A percentile compares a stretch with the other conserved stretches of the same genome.
Conservation (phyloP, 92 coral and sea anemone genomes). For the Phymanthus crucifer region DNA sequence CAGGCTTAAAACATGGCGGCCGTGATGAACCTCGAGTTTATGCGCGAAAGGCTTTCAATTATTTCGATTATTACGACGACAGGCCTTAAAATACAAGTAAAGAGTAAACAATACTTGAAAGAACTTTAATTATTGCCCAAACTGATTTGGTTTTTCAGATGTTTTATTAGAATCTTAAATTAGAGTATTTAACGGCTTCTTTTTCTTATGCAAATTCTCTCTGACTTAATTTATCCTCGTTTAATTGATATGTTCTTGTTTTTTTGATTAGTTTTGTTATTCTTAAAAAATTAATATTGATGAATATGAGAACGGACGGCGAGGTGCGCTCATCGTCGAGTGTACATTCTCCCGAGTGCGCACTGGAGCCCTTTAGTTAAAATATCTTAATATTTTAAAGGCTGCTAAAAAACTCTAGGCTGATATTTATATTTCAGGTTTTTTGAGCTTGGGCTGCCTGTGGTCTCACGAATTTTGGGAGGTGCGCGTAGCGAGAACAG, state of each 20-base stretch:
- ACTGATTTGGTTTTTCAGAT: slow-evolving; percentile 2
- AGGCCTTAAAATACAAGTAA: neutral
- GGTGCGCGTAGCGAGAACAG: neutral
- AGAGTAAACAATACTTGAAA: neutral
- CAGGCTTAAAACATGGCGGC: too few species aligned
- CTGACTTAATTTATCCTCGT: neutral
- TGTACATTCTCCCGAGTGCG: neutral
- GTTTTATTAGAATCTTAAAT: neutral
- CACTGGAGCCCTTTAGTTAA: neutral
- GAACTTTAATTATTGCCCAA: neutral
- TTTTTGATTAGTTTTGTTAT: neutral
- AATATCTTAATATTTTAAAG: neutral
- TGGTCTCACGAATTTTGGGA: neutral
- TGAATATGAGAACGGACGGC: neutral
- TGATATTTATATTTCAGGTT: neutral
- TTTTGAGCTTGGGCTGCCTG: neutral
- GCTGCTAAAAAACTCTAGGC: neutral
- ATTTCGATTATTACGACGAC: neutral
- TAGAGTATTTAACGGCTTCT: neutral
- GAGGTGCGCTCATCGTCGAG: neutral
- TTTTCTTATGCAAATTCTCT: neutral
- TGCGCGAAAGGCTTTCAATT: too few species aligned
- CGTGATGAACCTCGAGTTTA: too few species aligned
- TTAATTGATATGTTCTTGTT: neutral
- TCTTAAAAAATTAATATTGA: neutral